phyloP scores from a whole-genome alignment of 2,113 vertebrate genomes.

The Xenopus laevis region DNA sequence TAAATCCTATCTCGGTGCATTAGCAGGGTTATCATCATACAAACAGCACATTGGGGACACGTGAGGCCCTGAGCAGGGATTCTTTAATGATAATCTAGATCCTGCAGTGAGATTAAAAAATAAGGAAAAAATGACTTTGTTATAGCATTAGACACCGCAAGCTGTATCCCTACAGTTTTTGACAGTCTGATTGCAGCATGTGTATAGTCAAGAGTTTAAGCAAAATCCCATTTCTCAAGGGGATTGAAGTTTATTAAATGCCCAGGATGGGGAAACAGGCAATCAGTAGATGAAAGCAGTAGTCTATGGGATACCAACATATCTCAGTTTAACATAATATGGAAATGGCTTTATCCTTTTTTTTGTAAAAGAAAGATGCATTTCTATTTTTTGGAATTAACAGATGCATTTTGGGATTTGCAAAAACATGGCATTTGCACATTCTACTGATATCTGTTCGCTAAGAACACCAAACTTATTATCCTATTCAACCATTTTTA shows the following conservation, averaged over 20 bases:
- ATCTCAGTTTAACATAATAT: constrained; percentile 29
- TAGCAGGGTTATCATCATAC: constrained; percentile 40
- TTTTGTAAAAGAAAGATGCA: not conserved
- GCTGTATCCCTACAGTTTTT: constrained; percentile 37
- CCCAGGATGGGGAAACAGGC: constrained; percentile 21
- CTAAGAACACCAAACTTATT: no score
- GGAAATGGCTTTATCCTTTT: constrained; percentile 3
- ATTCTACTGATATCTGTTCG: no score
- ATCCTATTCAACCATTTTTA: no score
- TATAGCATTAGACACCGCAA: constrained; percentile 37
- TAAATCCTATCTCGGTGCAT: constrained; percentile 38
- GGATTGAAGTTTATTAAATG: constrained; percentile 40
- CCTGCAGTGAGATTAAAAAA: constrained; percentile 24
- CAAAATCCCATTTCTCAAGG: constrained; percentile 37
- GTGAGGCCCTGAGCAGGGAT: constrained; percentile 23
- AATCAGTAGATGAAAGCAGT: constrained; percentile 38
- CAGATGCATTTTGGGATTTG: no score
- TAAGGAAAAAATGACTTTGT: constrained; percentile 18
- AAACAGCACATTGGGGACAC: constrained; percentile 28
- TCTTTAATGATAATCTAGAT: constrained; percentile 37
- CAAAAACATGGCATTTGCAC: no score
- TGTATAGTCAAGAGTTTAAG: constrained; percentile 38
- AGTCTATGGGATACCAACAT: constrained; percentile 26
- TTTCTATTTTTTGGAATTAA: no score
- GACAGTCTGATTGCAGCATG: constrained; percentile 26